Base-by-base conservation (phyloP, 2,113 vertebrate species). In the Brevimyrus niger region DNA sequence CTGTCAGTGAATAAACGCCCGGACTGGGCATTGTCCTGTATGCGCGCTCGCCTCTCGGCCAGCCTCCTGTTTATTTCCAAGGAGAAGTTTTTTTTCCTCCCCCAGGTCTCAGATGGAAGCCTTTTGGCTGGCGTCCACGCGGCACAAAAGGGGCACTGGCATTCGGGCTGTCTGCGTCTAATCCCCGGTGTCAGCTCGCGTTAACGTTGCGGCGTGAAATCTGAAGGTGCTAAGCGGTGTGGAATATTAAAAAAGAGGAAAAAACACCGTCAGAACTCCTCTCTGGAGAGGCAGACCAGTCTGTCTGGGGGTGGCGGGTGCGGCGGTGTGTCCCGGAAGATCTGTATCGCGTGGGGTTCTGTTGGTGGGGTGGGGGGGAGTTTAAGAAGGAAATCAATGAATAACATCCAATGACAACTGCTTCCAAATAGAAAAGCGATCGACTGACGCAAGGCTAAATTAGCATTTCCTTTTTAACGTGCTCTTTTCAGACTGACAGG, bases 81-180 rank as follows among this genome's bases (percentile, higher is more conserved):
- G 94, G 93, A 97, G 96, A 96, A 96, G 96, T 96, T 96, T 96
- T 93, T 47, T 47, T 92, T 92, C 92, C 92, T 94, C 98, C 97
- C 97, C 97, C 97, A 98, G 97, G 97, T 98, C 97, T 97, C 95
- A 47, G 93, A 96, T 96, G 94, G 95, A 96, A 96, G 96, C 96
- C 94, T 97, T 96, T 97, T 99, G 98, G 98, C 98, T 96, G 96
- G 95, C 94, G 95, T 98, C 97, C 98, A 98, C 94, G 88, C 95
- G 93, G 95, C 96, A 99, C 98, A 99, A 99, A 99, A 97, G 92
- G 82, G 92, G 95, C 96, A 3, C 95, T 96, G 96, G 97, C 97
- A 99, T 99, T 98, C 97, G 97, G 98, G 97, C 97, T 98, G 97
- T 98, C 98, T 98, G 97, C 96, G 93, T 97, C 96, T 99, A 99